Evolutionary conservation across 1,140 invertebrate genomes (phyloP).

Genomic region (Chlorops oryzae): DNA sequence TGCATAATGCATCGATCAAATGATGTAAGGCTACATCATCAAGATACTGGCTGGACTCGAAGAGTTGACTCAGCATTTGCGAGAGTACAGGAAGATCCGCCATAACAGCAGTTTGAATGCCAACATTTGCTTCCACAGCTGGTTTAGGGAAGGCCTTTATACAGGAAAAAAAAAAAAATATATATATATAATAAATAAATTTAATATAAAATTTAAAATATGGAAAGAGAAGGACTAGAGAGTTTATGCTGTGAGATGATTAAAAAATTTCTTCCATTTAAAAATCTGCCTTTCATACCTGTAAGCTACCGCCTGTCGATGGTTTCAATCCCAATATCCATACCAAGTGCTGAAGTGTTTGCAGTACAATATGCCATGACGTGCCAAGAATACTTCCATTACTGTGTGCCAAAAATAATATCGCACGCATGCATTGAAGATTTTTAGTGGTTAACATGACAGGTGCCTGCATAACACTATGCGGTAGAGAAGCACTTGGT

Average conservation of each 20-base stretch:
- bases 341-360: constrained; percentile 91
- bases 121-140: constrained; percentile 76
- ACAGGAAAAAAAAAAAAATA: not conserved
- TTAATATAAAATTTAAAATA: not conserved
- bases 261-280: not conserved
- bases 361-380: constrained; percentile 92
- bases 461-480: constrained; percentile 75
- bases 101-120: constrained; percentile 93
- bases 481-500: constrained; percentile 71
- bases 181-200: constrained; percentile 3
- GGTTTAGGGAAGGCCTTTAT: constrained; percentile 47
- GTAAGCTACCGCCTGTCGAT: constrained; percentile 84
- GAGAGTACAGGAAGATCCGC: constrained; percentile 90
- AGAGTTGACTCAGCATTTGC: constrained; percentile 85
- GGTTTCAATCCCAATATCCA: constrained; percentile 97
- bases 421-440: constrained; percentile 88
- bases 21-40: constrained; percentile 94
- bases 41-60: constrained; percentile 89
- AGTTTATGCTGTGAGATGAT: no score
- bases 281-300: constrained; percentile 53
- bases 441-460: constrained; percentile 98
- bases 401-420: constrained; percentile 82
- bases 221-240: no score
- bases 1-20: constrained; percentile 93
- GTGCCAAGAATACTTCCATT: constrained; percentile 88